phyloP scores from a whole-genome alignment of 2,797 vertebrate genomes.

The Delichon dasypus region DNA sequence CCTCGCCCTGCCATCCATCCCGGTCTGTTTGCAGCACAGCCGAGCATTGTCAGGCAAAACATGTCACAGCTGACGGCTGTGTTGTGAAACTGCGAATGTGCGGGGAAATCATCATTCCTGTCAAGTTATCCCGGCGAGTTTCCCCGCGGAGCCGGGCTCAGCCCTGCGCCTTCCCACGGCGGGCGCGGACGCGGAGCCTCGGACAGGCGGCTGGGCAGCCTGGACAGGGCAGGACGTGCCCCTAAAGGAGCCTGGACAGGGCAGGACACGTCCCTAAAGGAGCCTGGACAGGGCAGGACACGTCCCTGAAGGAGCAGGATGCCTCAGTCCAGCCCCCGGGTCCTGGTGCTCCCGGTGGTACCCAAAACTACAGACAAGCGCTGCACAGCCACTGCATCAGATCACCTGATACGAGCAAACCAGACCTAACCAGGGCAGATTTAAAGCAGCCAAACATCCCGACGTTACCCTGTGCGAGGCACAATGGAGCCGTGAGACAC shows the following conservation, averaged over 20 bases:
- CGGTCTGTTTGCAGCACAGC: conserved; percentile 8
- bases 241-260: neutral
- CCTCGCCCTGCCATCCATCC: neutral
- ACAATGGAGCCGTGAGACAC: conserved; percentile 52
- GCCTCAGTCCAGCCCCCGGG: neutral
- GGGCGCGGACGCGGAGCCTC: neutral
- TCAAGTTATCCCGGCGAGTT: conserved; percentile 63
- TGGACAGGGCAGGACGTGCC: neutral
- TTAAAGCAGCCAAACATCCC: conserved; percentile 46
- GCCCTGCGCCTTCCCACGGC: neutral
- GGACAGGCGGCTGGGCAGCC: neutral
- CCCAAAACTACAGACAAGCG: conserved; percentile 58
- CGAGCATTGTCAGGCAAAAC: neutral
- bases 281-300: neutral
- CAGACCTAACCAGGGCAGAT: conserved; percentile 48
- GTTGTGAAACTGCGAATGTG: conserved; percentile 13
- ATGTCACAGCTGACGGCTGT: conserved; percentile 27
- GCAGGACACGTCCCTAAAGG: neutral
- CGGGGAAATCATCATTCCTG: neutral
- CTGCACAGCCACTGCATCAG: conserved; percentile 60
- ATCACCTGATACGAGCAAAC: conserved; percentile 57
- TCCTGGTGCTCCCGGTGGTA: conserved; percentile 21
- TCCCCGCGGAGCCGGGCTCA: neutral
- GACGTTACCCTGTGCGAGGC: neutral
- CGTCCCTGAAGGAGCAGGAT: neutral